Base-by-base conservation (phyloP, 2,113 vertebrate genomes). In the Bubo scandiacus region DNA sequence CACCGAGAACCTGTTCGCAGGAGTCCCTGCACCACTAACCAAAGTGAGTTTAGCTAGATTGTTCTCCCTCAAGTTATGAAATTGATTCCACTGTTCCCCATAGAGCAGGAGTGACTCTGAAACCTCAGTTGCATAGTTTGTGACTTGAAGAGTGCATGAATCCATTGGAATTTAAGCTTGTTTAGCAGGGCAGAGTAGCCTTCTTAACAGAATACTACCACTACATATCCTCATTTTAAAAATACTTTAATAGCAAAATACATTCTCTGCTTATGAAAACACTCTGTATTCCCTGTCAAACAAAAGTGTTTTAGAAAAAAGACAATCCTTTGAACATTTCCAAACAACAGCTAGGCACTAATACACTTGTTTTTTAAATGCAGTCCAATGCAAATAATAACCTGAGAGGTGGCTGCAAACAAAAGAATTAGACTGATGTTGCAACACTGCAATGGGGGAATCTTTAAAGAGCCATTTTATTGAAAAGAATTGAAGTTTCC, bases 401-500 rank as follows among this genome's bases (percentile, higher is more conserved):
- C 27, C 43, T 88, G 61, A 92, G 12, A 71, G 40, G 79, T 52
- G 88, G 25, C 11, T 65, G 29, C 82, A 83, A 81, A 85, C 63
- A 86, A 15, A 87, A 83, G 32, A 96, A 88, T 81, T 42, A 86
- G 82, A 29, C 7, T 42, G 36, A 59, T 59, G 17, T 87, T 88
- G 84, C 45, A 71, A 36, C 29, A 81, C 62, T 86, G 52, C 55
- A 70, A 78, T 57, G 40, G 32, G 10, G 73, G 47, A 93, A 82
- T 32, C 68, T 86, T 71, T 29, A 77, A 85, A 92, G 94, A 94
- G 17, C 6, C 78, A 22, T 75, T 86, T 74, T 22, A 71, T 4
- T 67, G 59, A 91, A 85, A 90, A 81, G 25, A 83, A 90, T 81
- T 84, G 9, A 91, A 79, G n/a, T 93, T 94, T 95, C 80, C 77